Base-by-base conservation (phyloP, 2,797 vertebrate species). In the Mus minutoides region DNA sequence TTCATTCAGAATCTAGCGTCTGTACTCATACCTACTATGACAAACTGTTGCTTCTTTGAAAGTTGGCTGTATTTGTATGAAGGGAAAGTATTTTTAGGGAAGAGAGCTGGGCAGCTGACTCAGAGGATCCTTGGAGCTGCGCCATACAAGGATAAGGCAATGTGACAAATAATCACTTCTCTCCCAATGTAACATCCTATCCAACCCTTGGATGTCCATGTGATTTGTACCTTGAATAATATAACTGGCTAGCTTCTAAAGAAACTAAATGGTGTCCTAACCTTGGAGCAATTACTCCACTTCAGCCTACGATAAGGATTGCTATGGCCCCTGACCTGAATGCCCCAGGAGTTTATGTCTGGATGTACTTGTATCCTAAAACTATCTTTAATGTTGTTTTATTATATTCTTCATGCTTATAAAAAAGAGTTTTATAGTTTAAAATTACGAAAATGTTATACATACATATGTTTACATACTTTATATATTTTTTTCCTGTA, bases 321-420 rank as follows among this genome's bases (percentile, higher is more conserved):
- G 2, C 24, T n/a, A 6, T 54, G 13, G 29, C 9, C 34, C n/a
- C 14, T 29, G 54, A 11, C 43, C 56, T 86, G 80, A 90, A 54
- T 78, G 62, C 82, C 0, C 2, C 0, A 31, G 49, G 82, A 83
- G 56, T 93, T 96, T 91, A 87, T 79, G 13, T 82, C 43, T 87
- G 92, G 13, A 60, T 85, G 7, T 34, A 34, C 11, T 87, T 73
- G 56, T 3, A 3, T 9, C 54, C 11, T 89, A 29, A 91, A 92
- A 77, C 24, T 76, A 19, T 90, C 79, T 58, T 62, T 40, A 12
- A 56, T 43, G 22, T 22, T 31, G 4, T 82, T 85, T 94, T 71
- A n/a, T 12, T 29, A 34, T 96, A 94, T 96, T 49, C 11, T 96
- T 94, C 24, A 40, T 95, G 7, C 43, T 92, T 91, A 46, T 64